phyloP scores from a whole-genome alignment of 1,140 invertebrate genomes.

The Philotrypesis tridentata region DNA sequence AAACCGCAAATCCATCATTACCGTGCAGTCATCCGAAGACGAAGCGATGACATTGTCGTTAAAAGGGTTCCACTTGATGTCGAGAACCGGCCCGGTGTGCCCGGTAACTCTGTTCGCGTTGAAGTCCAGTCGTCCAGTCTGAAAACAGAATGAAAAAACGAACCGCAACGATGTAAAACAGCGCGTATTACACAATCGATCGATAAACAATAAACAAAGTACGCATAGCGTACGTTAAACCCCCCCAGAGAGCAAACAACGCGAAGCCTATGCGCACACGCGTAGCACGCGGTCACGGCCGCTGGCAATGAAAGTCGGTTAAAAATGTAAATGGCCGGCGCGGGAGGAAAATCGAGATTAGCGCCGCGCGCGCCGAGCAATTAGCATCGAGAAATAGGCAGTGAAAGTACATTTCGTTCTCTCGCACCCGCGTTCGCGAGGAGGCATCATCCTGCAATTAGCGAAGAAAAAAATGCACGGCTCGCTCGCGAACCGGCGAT shows the following conservation, averaged over 20 bases:
- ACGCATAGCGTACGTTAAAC: too few relatives aligned
- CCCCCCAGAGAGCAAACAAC: conserved; percentile 45
- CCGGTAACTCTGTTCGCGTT: conserved; percentile 86
- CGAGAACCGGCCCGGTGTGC: conserved; percentile 87
- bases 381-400: conserved; percentile 62
- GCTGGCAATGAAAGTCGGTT: conserved; percentile 63
- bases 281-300: conserved; percentile 48
- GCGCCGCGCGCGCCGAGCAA: conserved; percentile 45
- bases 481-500: too few relatives aligned
- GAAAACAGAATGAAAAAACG: conserved; percentile 53
- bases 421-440: not conserved
- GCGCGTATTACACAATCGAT: not conserved
- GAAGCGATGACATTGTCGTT: conserved; percentile 97
- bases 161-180: too few relatives aligned
- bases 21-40: conserved; percentile 93
- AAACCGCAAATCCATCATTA: conserved; percentile 70
- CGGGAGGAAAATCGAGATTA: conserved; percentile 11
- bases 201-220: not conserved
- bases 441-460: conserved; percentile 32
- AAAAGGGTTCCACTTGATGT: conserved; percentile 94
- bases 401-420: conserved; percentile 58
- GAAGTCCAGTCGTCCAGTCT: conserved; percentile 85
- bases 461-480: not conserved
- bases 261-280: conserved; percentile 13
- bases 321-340: conserved; percentile 60